Evolutionary conservation across 2,888 invertebrate species (phyloP).

Genomic region (Cactoblastis cactorum): DNA sequence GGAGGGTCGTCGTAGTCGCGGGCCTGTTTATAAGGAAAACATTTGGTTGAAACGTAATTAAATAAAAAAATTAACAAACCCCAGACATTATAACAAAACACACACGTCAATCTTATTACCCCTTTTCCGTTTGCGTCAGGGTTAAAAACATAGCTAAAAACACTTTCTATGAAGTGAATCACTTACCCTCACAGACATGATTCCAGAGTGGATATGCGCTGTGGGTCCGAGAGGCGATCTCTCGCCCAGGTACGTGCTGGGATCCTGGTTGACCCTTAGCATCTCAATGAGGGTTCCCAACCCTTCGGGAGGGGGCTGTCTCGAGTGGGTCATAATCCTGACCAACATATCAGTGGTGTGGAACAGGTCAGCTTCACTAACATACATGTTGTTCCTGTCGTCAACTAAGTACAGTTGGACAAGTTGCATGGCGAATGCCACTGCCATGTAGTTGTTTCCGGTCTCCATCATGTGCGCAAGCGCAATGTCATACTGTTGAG

Average conservation of each 20-base stretch:
- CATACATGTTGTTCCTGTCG: constrained; percentile 86
- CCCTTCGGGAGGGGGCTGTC: constrained; percentile 91
- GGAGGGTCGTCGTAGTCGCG: constrained; percentile 96
- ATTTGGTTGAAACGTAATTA: neutral
- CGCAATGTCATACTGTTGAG: constrained; percentile 85
- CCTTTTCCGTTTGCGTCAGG: too few species aligned
- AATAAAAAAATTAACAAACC: neutral
- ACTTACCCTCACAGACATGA: constrained; percentile 88
- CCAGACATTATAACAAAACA: too few species aligned
- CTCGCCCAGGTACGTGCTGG: constrained; percentile 85
- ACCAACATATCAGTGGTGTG: constrained; percentile 92
- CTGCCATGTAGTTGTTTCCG: constrained; percentile 88
- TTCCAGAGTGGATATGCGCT: constrained; percentile 95
- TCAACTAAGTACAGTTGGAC: constrained; percentile 92
- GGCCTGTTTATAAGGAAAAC: constrained; percentile 30
- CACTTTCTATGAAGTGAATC: too few species aligned
- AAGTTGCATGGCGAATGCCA: constrained; percentile 94
- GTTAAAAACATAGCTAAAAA: too few species aligned
- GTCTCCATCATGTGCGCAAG: constrained; percentile 93
- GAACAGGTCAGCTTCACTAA: constrained; percentile 91
- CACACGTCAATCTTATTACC: too few species aligned
- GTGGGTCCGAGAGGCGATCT: constrained; percentile 88
- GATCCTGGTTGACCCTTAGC: constrained; percentile 86
- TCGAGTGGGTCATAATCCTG: constrained; percentile 85
- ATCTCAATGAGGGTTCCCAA: constrained; percentile 90